These are phyloP conservation scores for Gorsachius goisagi DNA, from an alignment of 2,113 vertebrate species.

Conservation along the genomic window DNA sequence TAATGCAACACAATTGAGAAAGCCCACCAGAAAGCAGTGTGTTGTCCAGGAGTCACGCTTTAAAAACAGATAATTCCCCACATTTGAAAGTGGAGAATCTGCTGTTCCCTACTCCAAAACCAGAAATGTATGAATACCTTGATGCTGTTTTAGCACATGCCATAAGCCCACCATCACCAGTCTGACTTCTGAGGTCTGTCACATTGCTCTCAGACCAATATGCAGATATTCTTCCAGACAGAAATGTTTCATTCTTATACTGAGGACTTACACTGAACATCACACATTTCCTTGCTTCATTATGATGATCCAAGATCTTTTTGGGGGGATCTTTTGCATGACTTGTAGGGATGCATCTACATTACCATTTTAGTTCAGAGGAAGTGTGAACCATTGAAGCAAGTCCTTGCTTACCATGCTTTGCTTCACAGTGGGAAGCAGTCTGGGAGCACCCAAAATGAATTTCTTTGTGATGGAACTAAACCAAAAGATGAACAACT, in stretches of 20 bases:
- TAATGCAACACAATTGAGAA: neutral
- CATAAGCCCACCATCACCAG: constrained; percentile 74
- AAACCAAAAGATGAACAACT: neutral
- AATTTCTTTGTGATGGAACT: neutral
- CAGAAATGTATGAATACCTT: neutral
- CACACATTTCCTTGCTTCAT: constrained; percentile 83
- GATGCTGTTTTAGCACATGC: constrained; percentile 78
- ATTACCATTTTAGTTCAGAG: neutral
- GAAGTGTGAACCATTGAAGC: neutral
- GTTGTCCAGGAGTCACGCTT: neutral
- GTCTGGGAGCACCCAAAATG: neutral
- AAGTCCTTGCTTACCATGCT: neutral
- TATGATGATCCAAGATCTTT: constrained; percentile 75
- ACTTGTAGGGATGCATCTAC: neutral
- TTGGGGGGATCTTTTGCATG: neutral
- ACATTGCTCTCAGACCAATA: neutral
- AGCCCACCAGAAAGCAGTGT: neutral
- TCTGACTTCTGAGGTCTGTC: constrained; percentile 65
- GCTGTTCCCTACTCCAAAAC: neutral
- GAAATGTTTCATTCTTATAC: constrained; percentile 62
- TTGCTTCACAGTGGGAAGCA: neutral
- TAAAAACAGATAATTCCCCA: neutral
- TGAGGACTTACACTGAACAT: constrained; percentile 77
- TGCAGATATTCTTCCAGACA: constrained; percentile 78
- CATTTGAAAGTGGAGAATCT: neutral